phyloP scores from a whole-genome alignment of 2,113 vertebrate species.

The Helogale parvula region DNA sequence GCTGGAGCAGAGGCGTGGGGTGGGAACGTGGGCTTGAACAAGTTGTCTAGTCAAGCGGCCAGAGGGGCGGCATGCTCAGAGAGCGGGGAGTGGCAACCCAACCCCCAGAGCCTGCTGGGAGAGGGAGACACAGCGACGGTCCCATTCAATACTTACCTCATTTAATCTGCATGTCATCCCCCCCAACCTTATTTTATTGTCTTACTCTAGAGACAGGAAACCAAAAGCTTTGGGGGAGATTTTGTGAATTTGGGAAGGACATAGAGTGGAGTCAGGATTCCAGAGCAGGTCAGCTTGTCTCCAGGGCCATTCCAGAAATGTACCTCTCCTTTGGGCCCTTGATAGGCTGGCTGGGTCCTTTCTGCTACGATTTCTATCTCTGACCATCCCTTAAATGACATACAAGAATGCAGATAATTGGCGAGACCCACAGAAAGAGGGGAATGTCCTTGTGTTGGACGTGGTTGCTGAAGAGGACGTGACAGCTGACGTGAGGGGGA shows the following conservation, averaged over 20 bases:
- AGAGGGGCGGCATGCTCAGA: rapidly evolving
- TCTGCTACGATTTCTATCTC: neutral
- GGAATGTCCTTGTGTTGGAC: neutral
- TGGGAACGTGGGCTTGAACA: neutral
- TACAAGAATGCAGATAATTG: neutral
- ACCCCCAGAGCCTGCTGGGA: neutral
- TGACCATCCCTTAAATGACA: neutral
- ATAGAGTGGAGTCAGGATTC: neutral
- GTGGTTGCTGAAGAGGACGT: neutral
- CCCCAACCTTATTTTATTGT: neutral
- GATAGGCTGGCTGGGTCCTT: neutral
- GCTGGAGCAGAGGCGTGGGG: neutral
- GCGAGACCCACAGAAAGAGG: neutral
- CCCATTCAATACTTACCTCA: neutral
- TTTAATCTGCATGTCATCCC: neutral
- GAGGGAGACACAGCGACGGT: neutral
- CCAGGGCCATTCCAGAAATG: neutral
- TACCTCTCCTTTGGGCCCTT: neutral
- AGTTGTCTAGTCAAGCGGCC: neutral
- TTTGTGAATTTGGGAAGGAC: neutral
- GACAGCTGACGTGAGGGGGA: rapidly evolving
- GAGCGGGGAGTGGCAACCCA: rapidly evolving
- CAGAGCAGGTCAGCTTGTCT: neutral
- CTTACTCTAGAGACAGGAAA: neutral
- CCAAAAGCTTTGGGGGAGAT: neutral